Conservation (phyloP, 2,797 vertebrate species). For the Enteromius paludinosus region DNA sequence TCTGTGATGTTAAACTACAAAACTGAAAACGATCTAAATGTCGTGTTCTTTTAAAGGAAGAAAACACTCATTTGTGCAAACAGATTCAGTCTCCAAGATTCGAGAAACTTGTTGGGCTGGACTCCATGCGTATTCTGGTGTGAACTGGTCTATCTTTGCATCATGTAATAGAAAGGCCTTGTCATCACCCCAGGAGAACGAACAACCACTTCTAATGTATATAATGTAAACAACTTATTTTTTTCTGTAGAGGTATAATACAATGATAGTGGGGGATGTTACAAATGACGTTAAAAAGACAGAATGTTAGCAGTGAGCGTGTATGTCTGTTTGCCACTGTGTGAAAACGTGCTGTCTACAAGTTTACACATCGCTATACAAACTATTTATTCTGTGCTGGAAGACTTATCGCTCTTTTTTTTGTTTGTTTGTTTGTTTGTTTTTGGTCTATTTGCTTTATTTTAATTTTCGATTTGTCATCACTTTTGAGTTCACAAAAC, state of each 20-base stretch:
- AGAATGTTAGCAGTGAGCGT: slow-evolving; percentile 63
- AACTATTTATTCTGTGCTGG: slow-evolving; percentile 78
- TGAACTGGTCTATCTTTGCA: slow-evolving; percentile 50
- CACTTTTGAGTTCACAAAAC: slow-evolving; percentile 42
- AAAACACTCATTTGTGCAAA: slow-evolving; percentile 49
- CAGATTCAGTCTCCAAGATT: slow-evolving; percentile 34
- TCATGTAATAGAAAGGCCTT: slow-evolving; percentile 64
- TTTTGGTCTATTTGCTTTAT: slow-evolving; percentile 76
- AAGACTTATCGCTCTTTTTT: slow-evolving; percentile 58
- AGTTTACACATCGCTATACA: slow-evolving; percentile 80
- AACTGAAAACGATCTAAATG: slow-evolving; percentile 36
- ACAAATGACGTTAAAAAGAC: slow-evolving; percentile 69
- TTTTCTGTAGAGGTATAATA: slow-evolving; percentile 87
- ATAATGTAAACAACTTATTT: slow-evolving; percentile 88
- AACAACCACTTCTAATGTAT: slow-evolving; percentile 79
- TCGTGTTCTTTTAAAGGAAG: slow-evolving; percentile 37
- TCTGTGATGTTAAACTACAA: slow-evolving; percentile 50
- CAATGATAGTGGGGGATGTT: slow-evolving; percentile 70
- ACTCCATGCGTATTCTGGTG: slow-evolving; percentile 43
- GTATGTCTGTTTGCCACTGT: slow-evolving; percentile 73
- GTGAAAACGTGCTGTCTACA: slow-evolving; percentile 83
- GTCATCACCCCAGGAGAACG: slow-evolving; percentile 66
- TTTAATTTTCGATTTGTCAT: slow-evolving; percentile 58
- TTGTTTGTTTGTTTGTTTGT: slow-evolving; percentile 52
- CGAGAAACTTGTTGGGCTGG: slow-evolving; percentile 39